Base-by-base conservation (phyloP, 2,888 invertebrate species). In the Hirtodrosophila alboralis region DNA sequence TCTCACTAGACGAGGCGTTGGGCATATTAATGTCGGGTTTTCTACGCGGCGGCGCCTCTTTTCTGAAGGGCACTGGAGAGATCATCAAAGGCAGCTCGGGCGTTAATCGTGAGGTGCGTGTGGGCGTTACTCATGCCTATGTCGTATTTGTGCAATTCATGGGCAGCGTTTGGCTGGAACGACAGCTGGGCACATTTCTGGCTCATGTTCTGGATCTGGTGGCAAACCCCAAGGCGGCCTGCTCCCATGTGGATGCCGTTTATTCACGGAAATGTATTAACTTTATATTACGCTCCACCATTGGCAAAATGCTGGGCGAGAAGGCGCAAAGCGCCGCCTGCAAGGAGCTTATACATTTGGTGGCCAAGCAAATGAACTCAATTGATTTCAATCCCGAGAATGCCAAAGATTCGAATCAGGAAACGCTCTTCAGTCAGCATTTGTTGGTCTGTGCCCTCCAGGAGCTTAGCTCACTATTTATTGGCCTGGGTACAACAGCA, bases 251-350 rank as follows among this genome's bases (percentile, higher is more conserved):
- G 0, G 98, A 99, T 90, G 98, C 98, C 9, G 98, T 99, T 1
- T 98, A 98, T 90, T 98, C 98, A 0, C 94, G 99, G 75, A 98
- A 98, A 91, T 99, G 99, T 90, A 96, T 99, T 61, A 96, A 96
- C 89, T 99, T 98, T 90, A 97, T 99, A 73, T 92, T 99, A 51
- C 93, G 98, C 41, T 95, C 96, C 63, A 95, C 97, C 1, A 92
- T 99, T 28, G 98, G 99, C 0, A 96, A 96, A 89, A 95, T 99
- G 94, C 92, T 99, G 14, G 97, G 98, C 0, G 99, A 99, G 91
- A 98, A 98, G 84, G 98, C 98, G 6, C 99, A 99, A 91, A 95
- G 97, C 23, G 95, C 96, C 0, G 98, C 98, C 0, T 96, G 97
- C 88, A 97, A 97, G 88, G 98, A 98, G 91, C 95, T 99, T 48